A percentile compares a stretch with the other conserved stretches of the same genome.
Evolutionary conservation across 2,113 vertebrate genomes (phyloP).

Genomic region (Pelobates fuscus): DNA sequence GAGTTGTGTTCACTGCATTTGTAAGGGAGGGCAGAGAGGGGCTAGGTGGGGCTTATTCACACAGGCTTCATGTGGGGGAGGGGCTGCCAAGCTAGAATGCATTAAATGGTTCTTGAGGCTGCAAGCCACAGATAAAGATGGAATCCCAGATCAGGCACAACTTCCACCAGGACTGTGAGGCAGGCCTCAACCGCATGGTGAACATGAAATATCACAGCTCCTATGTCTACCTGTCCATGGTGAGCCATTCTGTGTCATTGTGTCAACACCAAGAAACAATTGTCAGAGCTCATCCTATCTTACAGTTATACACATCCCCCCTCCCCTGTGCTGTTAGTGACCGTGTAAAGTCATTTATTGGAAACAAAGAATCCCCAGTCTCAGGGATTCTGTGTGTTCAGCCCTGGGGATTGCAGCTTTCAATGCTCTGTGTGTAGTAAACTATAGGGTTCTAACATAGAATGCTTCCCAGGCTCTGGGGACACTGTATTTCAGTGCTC

Average conservation of each 20-base stretch:
- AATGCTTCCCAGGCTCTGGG: too few relatives aligned
- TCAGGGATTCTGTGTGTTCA: too few relatives aligned
- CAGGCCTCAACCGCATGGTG: conserved; percentile 75
- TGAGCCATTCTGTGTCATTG: conserved; percentile 51
- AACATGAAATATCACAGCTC: conserved; percentile 81
- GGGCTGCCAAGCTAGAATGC: background rate
- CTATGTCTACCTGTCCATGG: conserved; percentile 81
- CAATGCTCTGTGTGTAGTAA: too few relatives aligned
- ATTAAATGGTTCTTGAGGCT: background rate
- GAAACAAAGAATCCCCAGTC: too few relatives aligned
- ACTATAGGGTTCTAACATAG: too few relatives aligned
- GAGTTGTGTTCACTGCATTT: background rate
- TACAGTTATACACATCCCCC: background rate
- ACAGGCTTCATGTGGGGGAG: background rate
- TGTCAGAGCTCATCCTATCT: background rate
- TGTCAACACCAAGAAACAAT: background rate
- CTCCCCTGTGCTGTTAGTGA: background rate
- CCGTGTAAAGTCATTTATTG: too few relatives aligned
- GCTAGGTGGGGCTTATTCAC: background rate
- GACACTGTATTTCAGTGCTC: too few relatives aligned
- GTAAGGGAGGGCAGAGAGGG: background rate
- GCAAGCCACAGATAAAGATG: conserved; percentile 17
- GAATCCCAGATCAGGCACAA: conserved; percentile 78
- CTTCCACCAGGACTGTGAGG: conserved; percentile 77
- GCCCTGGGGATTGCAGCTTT: too few relatives aligned